phyloP scores from a whole-genome alignment of 1,140 invertebrate genomes.

The Heterodera schachtii region DNA sequence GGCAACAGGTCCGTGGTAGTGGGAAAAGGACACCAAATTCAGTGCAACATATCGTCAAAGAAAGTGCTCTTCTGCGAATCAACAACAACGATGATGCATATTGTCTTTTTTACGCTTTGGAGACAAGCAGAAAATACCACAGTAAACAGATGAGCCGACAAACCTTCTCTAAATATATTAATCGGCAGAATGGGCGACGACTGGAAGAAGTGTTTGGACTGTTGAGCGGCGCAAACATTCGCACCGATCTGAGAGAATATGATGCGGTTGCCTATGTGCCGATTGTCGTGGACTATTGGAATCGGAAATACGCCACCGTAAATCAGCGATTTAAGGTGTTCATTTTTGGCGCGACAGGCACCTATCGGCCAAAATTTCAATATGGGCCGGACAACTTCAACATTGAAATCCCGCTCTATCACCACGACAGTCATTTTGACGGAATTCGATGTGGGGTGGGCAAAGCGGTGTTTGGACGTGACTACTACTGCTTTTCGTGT shows the following conservation, averaged over 20 bases:
- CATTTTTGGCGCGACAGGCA: not conserved
- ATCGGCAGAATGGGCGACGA: not conserved
- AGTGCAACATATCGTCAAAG: not conserved
- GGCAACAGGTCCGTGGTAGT: not conserved
- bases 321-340: constrained; percentile 3
- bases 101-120: constrained; percentile 14
- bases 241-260: not conserved
- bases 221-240: not conserved
- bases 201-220: not conserved
- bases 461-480: constrained; percentile 5
- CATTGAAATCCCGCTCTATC: not conserved
- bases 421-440: constrained; percentile 15
- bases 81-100: not conserved
- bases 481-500: constrained; percentile 13
- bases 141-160: not conserved
- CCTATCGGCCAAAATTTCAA: constrained; percentile 2
- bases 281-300: not conserved
- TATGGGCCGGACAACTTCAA: constrained; percentile 1
- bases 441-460: not conserved
- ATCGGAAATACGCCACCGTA: not conserved
- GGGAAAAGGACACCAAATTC: not conserved
- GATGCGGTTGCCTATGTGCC: not conserved
- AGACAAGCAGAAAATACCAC: not conserved
- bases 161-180: not conserved
- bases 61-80: not conserved